Percentiles rank a stretch among this genome's conserved stretches.
phyloP scores from a whole-genome alignment of 2,113 vertebrate genomes.

The Syrrhaptes paradoxus region DNA sequence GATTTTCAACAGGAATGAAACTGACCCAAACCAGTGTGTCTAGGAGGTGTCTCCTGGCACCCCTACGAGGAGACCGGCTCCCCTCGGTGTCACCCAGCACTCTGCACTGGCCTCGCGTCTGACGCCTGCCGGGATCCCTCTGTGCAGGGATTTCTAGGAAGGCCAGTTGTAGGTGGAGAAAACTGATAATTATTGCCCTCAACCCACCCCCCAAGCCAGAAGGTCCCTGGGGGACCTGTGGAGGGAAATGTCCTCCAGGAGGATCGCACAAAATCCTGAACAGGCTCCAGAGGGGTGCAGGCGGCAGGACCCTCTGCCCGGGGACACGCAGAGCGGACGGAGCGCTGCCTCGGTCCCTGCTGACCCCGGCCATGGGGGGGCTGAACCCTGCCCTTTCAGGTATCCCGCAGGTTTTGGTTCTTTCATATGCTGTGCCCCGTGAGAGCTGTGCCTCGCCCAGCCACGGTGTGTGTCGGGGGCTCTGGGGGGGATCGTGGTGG shows the following conservation, averaged over 20 bases:
- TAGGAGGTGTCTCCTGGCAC: not conserved
- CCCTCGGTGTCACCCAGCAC: accelerated
- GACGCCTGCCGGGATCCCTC: accelerated
- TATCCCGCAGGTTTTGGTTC: not conserved
- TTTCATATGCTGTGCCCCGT: accelerated
- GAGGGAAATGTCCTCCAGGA: not conserved
- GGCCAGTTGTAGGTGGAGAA: not conserved
- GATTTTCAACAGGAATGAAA: not conserved
- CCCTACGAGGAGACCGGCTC: not conserved
- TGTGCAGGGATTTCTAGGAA: not conserved
- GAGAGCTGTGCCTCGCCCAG: not conserved
- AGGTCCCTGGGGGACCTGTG: not conserved
- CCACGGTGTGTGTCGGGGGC: no score
- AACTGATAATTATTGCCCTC: not conserved
- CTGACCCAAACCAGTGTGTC: not conserved
- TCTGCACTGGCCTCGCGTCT: accelerated
- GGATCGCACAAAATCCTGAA: not conserved
- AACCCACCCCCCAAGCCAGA: no score
- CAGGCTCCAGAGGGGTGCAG: not conserved
- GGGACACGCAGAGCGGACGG: not conserved
- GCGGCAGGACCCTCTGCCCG: not conserved
- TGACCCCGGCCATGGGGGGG: not conserved
- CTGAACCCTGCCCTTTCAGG: not conserved
- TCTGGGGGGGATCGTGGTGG: no score
- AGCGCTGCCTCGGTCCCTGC: accelerated